Evolutionary conservation across 2,797 vertebrate genomes (phyloP).

Genomic region (Coreius guichenoti): DNA sequence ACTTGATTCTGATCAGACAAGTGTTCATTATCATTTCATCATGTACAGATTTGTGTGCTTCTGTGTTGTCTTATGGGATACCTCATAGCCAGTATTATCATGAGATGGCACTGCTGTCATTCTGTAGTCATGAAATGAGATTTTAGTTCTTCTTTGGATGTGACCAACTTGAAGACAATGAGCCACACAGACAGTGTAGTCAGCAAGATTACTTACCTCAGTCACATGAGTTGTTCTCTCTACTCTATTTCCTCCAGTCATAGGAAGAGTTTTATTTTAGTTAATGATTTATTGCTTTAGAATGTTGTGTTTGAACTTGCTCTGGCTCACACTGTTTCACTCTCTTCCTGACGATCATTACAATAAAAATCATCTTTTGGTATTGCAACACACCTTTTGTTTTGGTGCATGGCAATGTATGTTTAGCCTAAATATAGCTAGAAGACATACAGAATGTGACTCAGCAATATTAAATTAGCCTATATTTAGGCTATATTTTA

Average conservation of each 20-base stretch:
- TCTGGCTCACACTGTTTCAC: neutral
- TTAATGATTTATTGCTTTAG: slow-evolving; percentile 20
- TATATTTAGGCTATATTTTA: neutral
- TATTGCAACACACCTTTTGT: neutral
- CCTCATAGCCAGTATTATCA: too few relatives aligned
- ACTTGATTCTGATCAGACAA: neutral
- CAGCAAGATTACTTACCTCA: neutral
- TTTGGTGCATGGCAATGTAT: neutral
- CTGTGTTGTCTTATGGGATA: neutral
- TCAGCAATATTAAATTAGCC: neutral
- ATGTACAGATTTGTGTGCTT: neutral
- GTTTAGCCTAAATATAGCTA: neutral
- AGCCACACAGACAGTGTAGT: neutral
- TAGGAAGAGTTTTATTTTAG: slow-evolving; percentile 3
- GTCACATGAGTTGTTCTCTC: neutral
- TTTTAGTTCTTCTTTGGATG: neutral
- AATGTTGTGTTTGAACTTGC: slow-evolving; percentile 5
- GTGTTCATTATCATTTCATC: neutral
- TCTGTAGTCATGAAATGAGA: neutral
- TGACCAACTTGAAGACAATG: neutral
- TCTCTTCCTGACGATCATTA: neutral
- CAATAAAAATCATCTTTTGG: neutral
- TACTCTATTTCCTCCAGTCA: neutral
- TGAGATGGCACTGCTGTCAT: neutral
- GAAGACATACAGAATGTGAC: neutral